Conservation (phyloP, 30 jellyfish, hydroid and myxozoan species). For the Mastigias papua region DNA sequence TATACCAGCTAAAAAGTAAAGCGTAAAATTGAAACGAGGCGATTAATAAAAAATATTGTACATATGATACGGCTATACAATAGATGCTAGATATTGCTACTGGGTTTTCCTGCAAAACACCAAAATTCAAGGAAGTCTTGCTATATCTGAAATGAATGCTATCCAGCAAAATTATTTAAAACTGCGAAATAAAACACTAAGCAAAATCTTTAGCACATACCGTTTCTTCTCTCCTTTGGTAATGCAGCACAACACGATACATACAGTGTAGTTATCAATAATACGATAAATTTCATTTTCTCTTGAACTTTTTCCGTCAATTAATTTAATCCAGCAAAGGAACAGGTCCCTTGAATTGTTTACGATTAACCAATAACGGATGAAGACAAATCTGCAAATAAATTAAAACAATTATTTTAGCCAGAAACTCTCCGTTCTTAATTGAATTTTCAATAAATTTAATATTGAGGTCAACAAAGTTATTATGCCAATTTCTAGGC, state of each 20-base stretch:
- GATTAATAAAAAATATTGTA: too few relatives aligned
- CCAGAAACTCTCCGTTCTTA: neutral
- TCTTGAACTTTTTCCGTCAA: neutral
- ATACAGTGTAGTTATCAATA: neutral
- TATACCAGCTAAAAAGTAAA: too few relatives aligned
- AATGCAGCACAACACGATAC: neutral
- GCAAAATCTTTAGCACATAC: neutral
- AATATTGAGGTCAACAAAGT: neutral
- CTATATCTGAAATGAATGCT: too few relatives aligned
- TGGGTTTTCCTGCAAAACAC: too few relatives aligned
- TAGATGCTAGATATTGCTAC: too few relatives aligned
- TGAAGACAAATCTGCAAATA: constrained; percentile 16
- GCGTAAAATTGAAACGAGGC: too few relatives aligned
- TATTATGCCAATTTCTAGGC: neutral
- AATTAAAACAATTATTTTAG: neutral
- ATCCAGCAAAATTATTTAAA: neutral
- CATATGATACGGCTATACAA: too few relatives aligned
- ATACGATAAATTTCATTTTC: constrained; percentile 12
- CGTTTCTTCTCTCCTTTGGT: constrained; percentile 22
- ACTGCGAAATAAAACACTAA: neutral
- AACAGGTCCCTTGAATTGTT: constrained; percentile 28
- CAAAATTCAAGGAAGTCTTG: too few relatives aligned
- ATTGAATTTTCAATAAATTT: neutral
- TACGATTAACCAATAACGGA: neutral
- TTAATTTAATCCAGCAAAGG: neutral